Evolutionary conservation across 2,888 invertebrate species (phyloP).

Genomic region (Drosophila paracracens): DNA sequence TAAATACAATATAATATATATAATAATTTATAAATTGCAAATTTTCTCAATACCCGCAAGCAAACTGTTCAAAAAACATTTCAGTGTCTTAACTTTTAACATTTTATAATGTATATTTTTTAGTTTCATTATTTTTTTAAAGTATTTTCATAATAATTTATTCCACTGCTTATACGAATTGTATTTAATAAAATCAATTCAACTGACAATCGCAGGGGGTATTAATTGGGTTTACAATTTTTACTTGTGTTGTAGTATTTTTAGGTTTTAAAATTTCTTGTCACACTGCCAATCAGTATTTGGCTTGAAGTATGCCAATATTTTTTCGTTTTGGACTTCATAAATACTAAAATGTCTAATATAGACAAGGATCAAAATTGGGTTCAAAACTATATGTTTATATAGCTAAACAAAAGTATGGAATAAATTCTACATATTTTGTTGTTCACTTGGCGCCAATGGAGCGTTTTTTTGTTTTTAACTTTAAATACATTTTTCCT

Average conservation of each 20-base stretch:
- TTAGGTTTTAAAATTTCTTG: conserved; percentile 9
- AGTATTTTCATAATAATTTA: conserved; percentile 16
- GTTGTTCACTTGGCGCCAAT: conserved; percentile 51
- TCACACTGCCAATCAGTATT: conserved; percentile 22
- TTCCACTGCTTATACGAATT: conserved; percentile 7
- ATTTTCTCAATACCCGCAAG: conserved; percentile 67
- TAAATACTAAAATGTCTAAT: conserved; percentile 75
- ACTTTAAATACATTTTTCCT: conserved; percentile 58
- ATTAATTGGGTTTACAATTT: conserved; percentile 33
- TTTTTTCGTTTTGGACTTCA: conserved; percentile 37
- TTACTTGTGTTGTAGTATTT: conserved; percentile 41
- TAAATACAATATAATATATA: conserved; percentile 59
- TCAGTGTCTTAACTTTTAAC: conserved; percentile 47
- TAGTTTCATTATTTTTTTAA: not conserved
- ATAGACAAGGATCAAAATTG: conserved; percentile 75
- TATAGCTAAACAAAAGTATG: conserved; percentile 54
- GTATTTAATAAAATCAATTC: conserved; percentile 36
- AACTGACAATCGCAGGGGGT: conserved; percentile 22
- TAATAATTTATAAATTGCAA: conserved; percentile 70
- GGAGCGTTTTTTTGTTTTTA: conserved; percentile 49
- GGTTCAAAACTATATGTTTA: conserved; percentile 62
- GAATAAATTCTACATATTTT: conserved; percentile 45
- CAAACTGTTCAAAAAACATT: conserved; percentile 54
- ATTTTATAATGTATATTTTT: conserved; percentile 28
- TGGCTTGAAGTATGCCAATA: conserved; percentile 46